These are phyloP conservation scores for Hystrix cristata DNA, from an alignment of 2,113 vertebrate species.

Conservation along the genomic window DNA sequence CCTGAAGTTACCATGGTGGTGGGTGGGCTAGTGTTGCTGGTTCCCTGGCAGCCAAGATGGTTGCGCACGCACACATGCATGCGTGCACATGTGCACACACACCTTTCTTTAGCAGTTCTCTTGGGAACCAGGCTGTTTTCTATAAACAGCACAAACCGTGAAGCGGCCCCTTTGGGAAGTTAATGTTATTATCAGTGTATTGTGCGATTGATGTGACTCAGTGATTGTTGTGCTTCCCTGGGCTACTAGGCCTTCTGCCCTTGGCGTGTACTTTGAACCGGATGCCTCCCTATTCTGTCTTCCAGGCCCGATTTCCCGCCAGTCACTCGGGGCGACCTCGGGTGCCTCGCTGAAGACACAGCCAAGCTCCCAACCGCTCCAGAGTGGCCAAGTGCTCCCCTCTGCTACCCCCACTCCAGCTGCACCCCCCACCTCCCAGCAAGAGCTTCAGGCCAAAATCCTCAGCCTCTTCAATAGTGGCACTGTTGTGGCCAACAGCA, in stretches of 20 bases:
- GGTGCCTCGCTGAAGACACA: slow-evolving; percentile 87
- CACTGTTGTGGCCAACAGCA: slow-evolving; percentile 90
- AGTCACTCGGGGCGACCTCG: slow-evolving; percentile 86
- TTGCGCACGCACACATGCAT: background rate
- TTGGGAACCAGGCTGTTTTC: slow-evolving; percentile 39
- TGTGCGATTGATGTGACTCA: slow-evolving; percentile 67
- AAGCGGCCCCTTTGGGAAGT: slow-evolving; percentile 63
- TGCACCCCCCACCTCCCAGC: slow-evolving; percentile 90
- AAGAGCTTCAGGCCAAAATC: slow-evolving; percentile 99
- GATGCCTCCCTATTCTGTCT: slow-evolving; percentile 76
- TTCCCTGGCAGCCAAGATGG: background rate
- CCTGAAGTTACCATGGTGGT: background rate
- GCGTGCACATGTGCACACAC: too few relatives aligned
- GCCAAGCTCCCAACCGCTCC: slow-evolving; percentile 85
- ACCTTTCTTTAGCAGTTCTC: background rate
- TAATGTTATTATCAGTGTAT: slow-evolving; percentile 49
- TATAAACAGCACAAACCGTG: background rate
- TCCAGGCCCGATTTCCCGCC: slow-evolving; percentile 88
- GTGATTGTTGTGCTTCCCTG: slow-evolving; percentile 76
- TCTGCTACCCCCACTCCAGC: slow-evolving; percentile 86
- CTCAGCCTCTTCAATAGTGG: slow-evolving; percentile 98
- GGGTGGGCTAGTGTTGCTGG: background rate
- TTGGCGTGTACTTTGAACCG: slow-evolving; percentile 72
- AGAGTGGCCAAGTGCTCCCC: slow-evolving; percentile 87
- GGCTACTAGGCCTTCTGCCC: slow-evolving; percentile 69